These are phyloP conservation scores for Morinoia aosen DNA, from an alignment of 2,888 invertebrate genomes.

Conservation along the genomic window DNA sequence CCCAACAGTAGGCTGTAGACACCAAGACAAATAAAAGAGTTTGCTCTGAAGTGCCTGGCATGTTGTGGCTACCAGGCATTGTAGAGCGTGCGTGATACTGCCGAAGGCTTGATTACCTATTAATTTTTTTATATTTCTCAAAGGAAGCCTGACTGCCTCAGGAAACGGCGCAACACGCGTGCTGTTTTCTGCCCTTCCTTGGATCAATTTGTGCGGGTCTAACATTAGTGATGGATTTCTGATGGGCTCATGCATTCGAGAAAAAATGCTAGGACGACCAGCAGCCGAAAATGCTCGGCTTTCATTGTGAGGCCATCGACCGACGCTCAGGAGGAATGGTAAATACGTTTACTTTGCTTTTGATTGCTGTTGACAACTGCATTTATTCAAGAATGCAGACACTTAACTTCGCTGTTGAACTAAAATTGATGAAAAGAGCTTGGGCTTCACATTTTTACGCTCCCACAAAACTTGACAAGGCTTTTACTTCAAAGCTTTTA, in stretches of 20 bases:
- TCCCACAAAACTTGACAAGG: neutral
- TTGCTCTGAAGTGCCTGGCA: neutral
- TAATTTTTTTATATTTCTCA: neutral
- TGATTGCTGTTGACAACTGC: neutral
- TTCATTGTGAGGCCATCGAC: neutral
- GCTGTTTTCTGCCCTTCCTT: neutral
- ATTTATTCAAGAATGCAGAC: neutral
- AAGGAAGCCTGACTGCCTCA: neutral
- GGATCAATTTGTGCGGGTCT: slow-evolving; percentile 24
- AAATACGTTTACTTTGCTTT: neutral
- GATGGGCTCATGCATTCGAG: neutral
- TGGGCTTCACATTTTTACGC: neutral
- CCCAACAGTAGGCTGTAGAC: too few relatives aligned
- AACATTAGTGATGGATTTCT: slow-evolving; percentile 47
- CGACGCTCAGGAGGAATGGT: neutral
- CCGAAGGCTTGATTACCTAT: neutral
- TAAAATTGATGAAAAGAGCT: neutral
- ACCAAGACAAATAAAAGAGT: too few relatives aligned
- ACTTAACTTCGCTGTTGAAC: neutral
- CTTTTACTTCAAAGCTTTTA: neutral
- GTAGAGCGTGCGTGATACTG: neutral
- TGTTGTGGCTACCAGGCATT: neutral
- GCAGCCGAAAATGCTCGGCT: slow-evolving; percentile 14
- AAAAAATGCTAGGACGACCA: neutral
- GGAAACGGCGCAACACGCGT: neutral